phyloP scores from a whole-genome alignment of 2,888 invertebrate genomes.

The Teleogryllus oceanicus region DNA sequence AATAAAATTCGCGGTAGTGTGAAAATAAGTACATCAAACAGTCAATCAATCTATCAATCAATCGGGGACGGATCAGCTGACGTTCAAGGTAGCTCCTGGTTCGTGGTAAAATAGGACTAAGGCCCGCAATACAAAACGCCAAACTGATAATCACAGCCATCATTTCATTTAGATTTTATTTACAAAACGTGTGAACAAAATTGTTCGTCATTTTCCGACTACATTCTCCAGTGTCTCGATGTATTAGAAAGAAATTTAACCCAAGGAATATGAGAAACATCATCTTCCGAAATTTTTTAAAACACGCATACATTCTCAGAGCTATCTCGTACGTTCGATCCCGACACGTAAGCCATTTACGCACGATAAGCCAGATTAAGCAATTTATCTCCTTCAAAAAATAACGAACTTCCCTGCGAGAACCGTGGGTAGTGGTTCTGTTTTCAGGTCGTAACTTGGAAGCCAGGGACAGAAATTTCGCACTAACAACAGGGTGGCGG shows the following conservation, averaged over 20 bases:
- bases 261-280: too few species aligned
- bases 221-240: too few species aligned
- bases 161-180: too few species aligned
- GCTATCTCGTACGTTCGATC: too few species aligned
- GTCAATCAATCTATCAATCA: neutral
- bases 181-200: too few species aligned
- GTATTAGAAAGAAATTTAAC: too few species aligned
- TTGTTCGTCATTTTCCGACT: too few species aligned
- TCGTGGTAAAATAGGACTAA: neutral
- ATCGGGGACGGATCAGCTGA: neutral
- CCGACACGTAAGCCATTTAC: neutral
- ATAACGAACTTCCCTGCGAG: neutral
- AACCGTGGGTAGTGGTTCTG: neutral
- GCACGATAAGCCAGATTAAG: slow-evolving; percentile 18
- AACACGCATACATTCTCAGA: too few species aligned
- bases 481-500: neutral
- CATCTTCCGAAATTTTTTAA: too few species aligned
- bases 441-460: slow-evolving; percentile 1
- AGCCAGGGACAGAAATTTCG: neutral
- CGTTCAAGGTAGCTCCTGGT: neutral
- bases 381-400: slow-evolving; percentile 18
- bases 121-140: neutral
- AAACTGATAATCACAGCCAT: neutral
- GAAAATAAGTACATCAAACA: neutral
- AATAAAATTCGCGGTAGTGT: slow-evolving; percentile 3